These are phyloP conservation scores for Coptodon bakossiorum DNA, from an alignment of 2,113 vertebrate species.

Conservation along the genomic window DNA sequence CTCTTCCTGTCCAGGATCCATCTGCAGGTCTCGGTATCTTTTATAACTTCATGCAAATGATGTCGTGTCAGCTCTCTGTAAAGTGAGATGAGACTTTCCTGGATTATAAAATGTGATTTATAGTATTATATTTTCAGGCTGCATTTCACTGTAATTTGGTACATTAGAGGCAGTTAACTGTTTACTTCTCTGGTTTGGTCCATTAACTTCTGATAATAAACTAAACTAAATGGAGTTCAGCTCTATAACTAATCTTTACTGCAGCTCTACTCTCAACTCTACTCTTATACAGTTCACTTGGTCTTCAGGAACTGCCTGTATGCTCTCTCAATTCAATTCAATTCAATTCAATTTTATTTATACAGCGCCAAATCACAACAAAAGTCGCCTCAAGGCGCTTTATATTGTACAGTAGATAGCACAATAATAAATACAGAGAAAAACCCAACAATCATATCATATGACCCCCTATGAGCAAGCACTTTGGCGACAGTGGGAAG, in stretches of 20 bases:
- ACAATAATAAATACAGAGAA: too few species aligned
- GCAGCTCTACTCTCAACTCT: not conserved
- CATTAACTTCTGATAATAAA: fast-evolving
- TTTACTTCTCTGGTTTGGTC: not conserved
- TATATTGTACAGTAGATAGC: too few species aligned
- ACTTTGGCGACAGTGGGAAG: too few species aligned
- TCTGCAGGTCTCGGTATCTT: not conserved
- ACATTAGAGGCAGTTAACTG: not conserved
- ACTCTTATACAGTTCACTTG: not conserved
- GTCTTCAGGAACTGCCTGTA: fast-evolving
- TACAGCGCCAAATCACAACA: too few species aligned
- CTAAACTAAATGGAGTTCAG: fast-evolving
- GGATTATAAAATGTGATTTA: fast-evolving
- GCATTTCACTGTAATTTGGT: not conserved
- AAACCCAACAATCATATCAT: too few species aligned
- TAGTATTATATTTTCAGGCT: not conserved
- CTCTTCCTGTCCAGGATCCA: not conserved
- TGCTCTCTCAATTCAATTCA: too few species aligned
- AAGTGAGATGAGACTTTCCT: fast-evolving
- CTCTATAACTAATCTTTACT: not conserved
- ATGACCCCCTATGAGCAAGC: too few species aligned
- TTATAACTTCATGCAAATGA: not conserved
- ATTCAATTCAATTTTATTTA: too few species aligned
- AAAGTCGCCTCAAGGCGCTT: too few species aligned
- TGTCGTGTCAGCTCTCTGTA: fast-evolving